Evolutionary conservation across 1,140 invertebrate genomes (phyloP).

Genomic region (Eriosoma lanigerum): DNA sequence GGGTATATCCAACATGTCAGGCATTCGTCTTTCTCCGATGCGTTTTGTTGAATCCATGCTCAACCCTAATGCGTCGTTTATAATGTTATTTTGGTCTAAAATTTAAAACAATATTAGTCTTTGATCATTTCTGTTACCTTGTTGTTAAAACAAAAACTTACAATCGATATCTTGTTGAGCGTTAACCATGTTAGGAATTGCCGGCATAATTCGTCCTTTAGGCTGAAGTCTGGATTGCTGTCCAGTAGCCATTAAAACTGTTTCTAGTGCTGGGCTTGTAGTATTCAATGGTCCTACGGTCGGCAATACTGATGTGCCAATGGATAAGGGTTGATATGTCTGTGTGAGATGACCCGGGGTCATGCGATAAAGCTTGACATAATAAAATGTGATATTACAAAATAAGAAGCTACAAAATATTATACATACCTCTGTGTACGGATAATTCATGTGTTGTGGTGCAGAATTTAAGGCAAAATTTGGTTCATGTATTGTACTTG

Average conservation of each 20-base stretch:
- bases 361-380: slow-evolving; percentile 47
- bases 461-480: slow-evolving; percentile 27
- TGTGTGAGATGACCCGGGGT: slow-evolving; percentile 46
- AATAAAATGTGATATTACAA: slow-evolving; percentile 9
- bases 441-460: slow-evolving; percentile 35
- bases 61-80: slow-evolving; percentile 40
- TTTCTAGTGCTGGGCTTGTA: slow-evolving; percentile 40
- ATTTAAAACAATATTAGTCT: background rate
- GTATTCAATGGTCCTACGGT: slow-evolving; percentile 36
- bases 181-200: slow-evolving; percentile 60
- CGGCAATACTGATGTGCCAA: slow-evolving; percentile 45
- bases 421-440: slow-evolving; percentile 32
- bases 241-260: slow-evolving; percentile 36
- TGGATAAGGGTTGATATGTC: slow-evolving; percentile 50
- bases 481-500: slow-evolving; percentile 37
- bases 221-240: slow-evolving; percentile 29
- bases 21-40: slow-evolving; percentile 51
- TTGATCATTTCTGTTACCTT: background rate
- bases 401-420: background rate
- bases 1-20: slow-evolving; percentile 88
- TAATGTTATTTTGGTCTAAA: slow-evolving; percentile 46
- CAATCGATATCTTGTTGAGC: slow-evolving; percentile 57
- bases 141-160: slow-evolving; percentile 53
- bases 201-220: slow-evolving; percentile 60
- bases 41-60: slow-evolving; percentile 44